Conservation (phyloP, 2,113 vertebrate species). For the Elephas maximus region DNA sequence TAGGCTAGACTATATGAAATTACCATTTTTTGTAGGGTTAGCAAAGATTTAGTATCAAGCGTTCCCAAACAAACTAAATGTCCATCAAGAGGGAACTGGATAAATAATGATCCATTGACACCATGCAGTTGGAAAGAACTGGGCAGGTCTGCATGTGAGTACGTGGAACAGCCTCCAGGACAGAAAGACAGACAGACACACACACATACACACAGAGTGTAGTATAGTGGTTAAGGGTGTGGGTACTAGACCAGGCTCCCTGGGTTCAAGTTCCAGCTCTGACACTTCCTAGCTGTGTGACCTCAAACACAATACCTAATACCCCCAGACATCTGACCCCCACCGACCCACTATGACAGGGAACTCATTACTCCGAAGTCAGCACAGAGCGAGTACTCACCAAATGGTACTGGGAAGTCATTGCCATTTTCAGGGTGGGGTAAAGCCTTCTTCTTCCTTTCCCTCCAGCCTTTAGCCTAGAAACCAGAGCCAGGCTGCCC, state of each 20-base stretch:
- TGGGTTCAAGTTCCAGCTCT: not conserved
- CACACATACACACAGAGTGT: not conserved
- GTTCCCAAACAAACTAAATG: slow-evolving; percentile 27
- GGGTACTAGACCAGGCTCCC: not conserved
- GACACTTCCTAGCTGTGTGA: not conserved
- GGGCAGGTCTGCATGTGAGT: not conserved
- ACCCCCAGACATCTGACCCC: not conserved
- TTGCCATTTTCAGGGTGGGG: not conserved
- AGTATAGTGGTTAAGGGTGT: not conserved
- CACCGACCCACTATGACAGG: not conserved
- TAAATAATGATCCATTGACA: not conserved
- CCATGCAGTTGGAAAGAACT: not conserved
- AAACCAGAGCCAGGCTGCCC: not conserved
- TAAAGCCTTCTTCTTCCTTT: not conserved
- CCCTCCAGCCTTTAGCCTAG: not conserved
- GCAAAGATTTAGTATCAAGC: not conserved
- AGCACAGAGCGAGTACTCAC: not conserved
- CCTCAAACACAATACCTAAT: not conserved
- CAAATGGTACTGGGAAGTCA: not conserved
- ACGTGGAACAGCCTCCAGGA: not conserved
- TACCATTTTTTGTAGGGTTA: not conserved
- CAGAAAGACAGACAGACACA: not conserved
- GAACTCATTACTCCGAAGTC: not conserved
- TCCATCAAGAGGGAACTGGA: not conserved
- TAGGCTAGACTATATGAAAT: not conserved